Evolutionary conservation across 2,888 invertebrate genomes (phyloP), one percentile per base, ranked within the genome.

Genomic region (Lapara coniferarum): DNA sequence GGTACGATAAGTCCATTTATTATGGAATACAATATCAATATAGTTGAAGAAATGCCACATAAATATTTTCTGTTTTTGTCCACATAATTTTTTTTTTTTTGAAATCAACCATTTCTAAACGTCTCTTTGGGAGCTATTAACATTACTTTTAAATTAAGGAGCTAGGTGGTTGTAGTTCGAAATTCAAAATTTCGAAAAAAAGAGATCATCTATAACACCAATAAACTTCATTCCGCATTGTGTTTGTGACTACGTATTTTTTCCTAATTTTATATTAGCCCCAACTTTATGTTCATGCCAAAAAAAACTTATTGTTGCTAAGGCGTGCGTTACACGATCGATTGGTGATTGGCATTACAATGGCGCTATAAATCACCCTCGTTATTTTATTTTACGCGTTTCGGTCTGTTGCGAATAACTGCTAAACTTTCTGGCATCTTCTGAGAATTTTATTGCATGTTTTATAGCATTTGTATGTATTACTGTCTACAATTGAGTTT

Each of bases 301-400:
- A 63, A 63, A 53, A 58, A 63, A 63, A 49, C 63, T 46, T 46
- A 63, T 63, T 63, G 63, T 63, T 0, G 8, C 49, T 63, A 63
- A 49, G 49, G 66, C 69, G 66, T 51, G 69, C 51, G 69, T 69
- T 25, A 68, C 51, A 53, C 66, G 66, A 56, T 66, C 69, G 66
- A 69, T 66, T 69, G 49, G 66, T 69, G 66, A 69, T 69, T 66
- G 66, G 66, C 69, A 69, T 56, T 44, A 69, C 69, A 69, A 69
- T 69, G 49, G 63, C 49, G 63, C 14, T 13, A 49, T 63, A 63
- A 63, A 63, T 63, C 63, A 63, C 63, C 63, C 63, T 8, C 13
- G 63, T 25, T 63, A 63, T 63, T 63, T 63, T 63, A 46, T 63
- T 46, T 49, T 63, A 49, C 63, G 46, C 13, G 63, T 63, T 46